phyloP scores from a whole-genome alignment of 2,113 vertebrate species.

The Triplophysa siluroides region DNA sequence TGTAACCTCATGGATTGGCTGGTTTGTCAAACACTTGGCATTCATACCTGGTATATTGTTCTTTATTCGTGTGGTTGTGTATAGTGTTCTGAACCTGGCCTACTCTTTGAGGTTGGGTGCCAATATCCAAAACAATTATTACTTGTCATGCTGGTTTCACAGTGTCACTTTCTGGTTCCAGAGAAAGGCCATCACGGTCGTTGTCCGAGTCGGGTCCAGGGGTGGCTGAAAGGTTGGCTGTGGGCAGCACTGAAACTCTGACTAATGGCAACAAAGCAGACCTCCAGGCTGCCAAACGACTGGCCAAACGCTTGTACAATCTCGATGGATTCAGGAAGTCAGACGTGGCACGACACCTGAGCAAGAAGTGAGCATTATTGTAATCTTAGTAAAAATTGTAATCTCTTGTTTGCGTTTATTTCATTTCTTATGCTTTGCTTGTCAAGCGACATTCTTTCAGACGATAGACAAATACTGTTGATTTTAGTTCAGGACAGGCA shows the following conservation, averaged over 20 bases:
- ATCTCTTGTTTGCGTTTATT: not conserved
- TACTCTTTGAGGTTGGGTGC: too few relatives aligned
- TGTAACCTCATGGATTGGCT: slow-evolving; percentile 16
- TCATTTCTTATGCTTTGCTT: not conserved
- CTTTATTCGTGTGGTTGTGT: too few relatives aligned
- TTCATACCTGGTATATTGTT: not conserved
- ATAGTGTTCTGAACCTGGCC: too few relatives aligned
- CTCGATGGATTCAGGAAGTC: slow-evolving; percentile 95
- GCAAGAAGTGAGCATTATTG: slow-evolving; percentile 85
- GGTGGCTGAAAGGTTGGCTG: slow-evolving; percentile 82
- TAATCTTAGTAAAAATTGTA: not conserved
- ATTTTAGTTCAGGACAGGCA: too few relatives aligned
- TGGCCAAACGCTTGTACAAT: slow-evolving; percentile 91
- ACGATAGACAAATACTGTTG: not conserved
- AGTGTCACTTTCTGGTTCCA: slow-evolving; percentile 40
- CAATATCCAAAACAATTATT: too few relatives aligned
- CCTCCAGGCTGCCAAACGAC: slow-evolving; percentile 86
- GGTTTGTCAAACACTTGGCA: not conserved
- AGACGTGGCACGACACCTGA: slow-evolving; percentile 89
- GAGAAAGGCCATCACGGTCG: slow-evolving; percentile 62
- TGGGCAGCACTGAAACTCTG: slow-evolving; percentile 84
- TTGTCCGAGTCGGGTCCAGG: slow-evolving; percentile 78
- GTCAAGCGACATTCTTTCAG: not conserved
- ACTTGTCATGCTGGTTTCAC: not conserved
- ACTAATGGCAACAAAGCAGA: slow-evolving; percentile 87